Conservation (phyloP, 2,888 invertebrate species). For the Diarsia rubi region DNA sequence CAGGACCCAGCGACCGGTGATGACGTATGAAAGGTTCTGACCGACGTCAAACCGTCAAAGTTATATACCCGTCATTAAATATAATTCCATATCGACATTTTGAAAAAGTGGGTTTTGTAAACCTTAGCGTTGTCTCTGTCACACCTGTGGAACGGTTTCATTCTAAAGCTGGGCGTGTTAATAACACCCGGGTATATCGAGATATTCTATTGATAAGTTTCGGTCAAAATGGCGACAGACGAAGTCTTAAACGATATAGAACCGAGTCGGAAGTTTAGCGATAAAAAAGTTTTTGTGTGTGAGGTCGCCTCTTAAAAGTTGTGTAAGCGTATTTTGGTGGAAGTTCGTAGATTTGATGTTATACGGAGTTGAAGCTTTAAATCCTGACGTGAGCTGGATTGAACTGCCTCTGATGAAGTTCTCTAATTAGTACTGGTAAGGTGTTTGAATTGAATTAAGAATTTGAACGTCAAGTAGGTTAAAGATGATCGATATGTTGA, state of each 20-base stretch:
- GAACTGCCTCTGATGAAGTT: constrained; percentile 14
- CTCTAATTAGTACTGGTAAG: constrained; percentile 8
- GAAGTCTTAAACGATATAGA: constrained; percentile 9
- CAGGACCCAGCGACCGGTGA: constrained; percentile 7
- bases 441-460: constrained; percentile 13
- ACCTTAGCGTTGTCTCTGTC: neutral
- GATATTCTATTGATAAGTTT: constrained; percentile 20
- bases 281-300: constrained; percentile 30
- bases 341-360: constrained; percentile 36
- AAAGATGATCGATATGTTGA: neutral
- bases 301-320: constrained; percentile 7
- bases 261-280: constrained; percentile 13
- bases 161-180: neutral
- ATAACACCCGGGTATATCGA: neutral
- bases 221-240: constrained; percentile 1
- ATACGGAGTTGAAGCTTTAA: constrained; percentile 4
- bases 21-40: constrained; percentile 7
- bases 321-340: constrained; percentile 19
- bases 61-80: neutral
- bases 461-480: constrained; percentile 6
- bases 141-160: neutral
- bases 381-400: neutral
- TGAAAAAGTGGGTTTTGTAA: neutral
- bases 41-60: constrained; percentile 21
- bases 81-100: neutral